These are phyloP conservation scores for Malacosoma neustria DNA, from an alignment of 2,888 invertebrate species.

Conservation along the genomic window DNA sequence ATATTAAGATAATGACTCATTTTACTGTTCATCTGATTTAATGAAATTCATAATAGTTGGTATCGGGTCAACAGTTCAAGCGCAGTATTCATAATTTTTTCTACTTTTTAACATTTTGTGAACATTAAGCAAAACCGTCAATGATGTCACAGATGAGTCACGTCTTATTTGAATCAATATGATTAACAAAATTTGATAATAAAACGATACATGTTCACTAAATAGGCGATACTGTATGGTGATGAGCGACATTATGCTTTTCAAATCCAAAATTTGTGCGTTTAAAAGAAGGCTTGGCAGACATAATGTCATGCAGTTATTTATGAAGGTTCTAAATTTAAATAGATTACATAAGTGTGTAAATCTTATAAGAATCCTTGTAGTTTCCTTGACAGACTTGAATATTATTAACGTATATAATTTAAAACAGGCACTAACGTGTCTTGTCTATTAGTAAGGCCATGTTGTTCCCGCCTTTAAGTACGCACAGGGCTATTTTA, in stretches of 20 bases:
- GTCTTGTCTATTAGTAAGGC: too few relatives aligned
- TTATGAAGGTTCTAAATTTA: too few relatives aligned
- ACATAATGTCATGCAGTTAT: too few relatives aligned
- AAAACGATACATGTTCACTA: conserved; percentile 25
- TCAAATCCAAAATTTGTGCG: conserved; percentile 20
- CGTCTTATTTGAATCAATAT: conserved; percentile 39
- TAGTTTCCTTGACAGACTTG: too few relatives aligned
- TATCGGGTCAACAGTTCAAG: conserved; percentile 64
- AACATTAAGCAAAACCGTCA: conserved; percentile 54
- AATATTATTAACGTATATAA: too few relatives aligned
- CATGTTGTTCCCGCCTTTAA: too few relatives aligned
- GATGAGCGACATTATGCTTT: conserved; percentile 15
- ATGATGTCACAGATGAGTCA: conserved; percentile 70
- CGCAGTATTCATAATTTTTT: conserved; percentile 61
- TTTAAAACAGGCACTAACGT: too few relatives aligned
- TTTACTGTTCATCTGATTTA: conserved; percentile 30
- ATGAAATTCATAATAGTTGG: conserved; percentile 32
- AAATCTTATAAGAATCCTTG: too few relatives aligned
- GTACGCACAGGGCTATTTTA: too few relatives aligned
- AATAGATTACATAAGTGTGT: too few relatives aligned
- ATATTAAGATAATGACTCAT: conserved; percentile 34
- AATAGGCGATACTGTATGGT: conserved; percentile 17
- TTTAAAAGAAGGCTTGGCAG: conserved; percentile 27
- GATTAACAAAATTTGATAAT: conserved; percentile 31
- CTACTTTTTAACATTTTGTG: conserved; percentile 53